These are phyloP conservation scores for Stichodactyla helianthus DNA, from an alignment of 64 coral and sea anemone genomes.

Conservation along the genomic window DNA sequence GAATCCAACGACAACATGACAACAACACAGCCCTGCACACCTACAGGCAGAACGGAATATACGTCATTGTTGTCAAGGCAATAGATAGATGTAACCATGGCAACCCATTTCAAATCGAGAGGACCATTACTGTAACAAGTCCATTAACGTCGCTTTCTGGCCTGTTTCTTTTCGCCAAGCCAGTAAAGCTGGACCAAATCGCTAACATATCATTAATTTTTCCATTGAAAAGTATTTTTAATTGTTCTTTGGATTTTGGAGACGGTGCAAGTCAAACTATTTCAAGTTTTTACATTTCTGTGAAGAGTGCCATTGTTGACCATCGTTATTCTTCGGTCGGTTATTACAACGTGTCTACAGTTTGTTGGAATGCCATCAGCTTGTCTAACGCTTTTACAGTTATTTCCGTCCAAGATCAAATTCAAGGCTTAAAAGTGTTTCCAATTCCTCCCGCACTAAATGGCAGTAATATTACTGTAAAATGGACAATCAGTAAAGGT, in stretches of 20 bases:
- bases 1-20: neutral
- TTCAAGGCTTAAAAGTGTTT: slow-evolving; percentile 21
- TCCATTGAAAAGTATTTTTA: slow-evolving; percentile 10
- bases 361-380: slow-evolving; percentile 51
- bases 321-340: slow-evolving; percentile 20
- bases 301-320: neutral
- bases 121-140: slow-evolving; percentile 5
- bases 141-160: neutral
- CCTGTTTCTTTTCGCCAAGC: neutral
- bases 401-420: slow-evolving; percentile 44
- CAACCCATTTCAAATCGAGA: slow-evolving; percentile 24
- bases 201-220: slow-evolving; percentile 29
- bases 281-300: neutral
- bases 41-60: slow-evolving; percentile 33
- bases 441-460: slow-evolving; percentile 32
- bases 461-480: slow-evolving; percentile 32
- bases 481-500: slow-evolving; percentile 52
- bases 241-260: slow-evolving; percentile 44
- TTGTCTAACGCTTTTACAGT: neutral
- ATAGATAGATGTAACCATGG: slow-evolving; percentile 37
- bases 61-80: slow-evolving; percentile 30
- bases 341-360: slow-evolving; percentile 17
- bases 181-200: slow-evolving; percentile 10
- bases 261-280: slow-evolving; percentile 27
- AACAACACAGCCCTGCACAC: slow-evolving; percentile 11